Evolutionary conservation across 1,140 invertebrate genomes (phyloP).

Genomic region (Camponotus pennsylvanicus): DNA sequence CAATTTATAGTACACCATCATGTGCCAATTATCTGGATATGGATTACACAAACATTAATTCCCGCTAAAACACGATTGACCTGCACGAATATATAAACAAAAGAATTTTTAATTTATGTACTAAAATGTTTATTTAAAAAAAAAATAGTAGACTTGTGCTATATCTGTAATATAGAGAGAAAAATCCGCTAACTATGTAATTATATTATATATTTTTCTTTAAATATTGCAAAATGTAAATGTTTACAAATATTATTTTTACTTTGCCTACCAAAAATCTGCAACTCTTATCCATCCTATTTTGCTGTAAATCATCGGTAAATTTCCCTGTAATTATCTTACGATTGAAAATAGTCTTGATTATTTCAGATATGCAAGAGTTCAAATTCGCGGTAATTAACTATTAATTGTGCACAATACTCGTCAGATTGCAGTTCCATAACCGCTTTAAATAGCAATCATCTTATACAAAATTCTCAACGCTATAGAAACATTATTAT

Average conservation of each 20-base stretch:
- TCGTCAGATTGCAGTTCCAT: background rate
- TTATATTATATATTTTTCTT: background rate
- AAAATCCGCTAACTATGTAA: no score
- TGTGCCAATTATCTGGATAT: background rate
- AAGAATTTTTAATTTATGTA: no score
- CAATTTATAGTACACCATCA: background rate
- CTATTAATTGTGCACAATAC: constrained; percentile 15
- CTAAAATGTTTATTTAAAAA: background rate
- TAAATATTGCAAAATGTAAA: background rate
- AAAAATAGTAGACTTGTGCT: no score
- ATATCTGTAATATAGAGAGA: no score
- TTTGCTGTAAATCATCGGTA: background rate
- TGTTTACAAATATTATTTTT: background rate
- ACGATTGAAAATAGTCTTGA: background rate
- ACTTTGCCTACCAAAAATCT: background rate
- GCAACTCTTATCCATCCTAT: background rate
- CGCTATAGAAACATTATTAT: background rate
- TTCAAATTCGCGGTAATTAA: constrained; percentile 12
- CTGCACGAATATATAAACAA: background rate
- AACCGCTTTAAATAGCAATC: background rate
- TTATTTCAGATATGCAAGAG: constrained; percentile 7
- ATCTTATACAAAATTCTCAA: background rate
- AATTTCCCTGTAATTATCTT: constrained; percentile 32
- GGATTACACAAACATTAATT: background rate
- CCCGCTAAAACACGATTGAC: background rate